A percentile compares a stretch with the other conserved stretches of the same genome.
phyloP scores from a whole-genome alignment of 2,888 invertebrate genomes.

The Caenorhabditis plicata region DNA sequence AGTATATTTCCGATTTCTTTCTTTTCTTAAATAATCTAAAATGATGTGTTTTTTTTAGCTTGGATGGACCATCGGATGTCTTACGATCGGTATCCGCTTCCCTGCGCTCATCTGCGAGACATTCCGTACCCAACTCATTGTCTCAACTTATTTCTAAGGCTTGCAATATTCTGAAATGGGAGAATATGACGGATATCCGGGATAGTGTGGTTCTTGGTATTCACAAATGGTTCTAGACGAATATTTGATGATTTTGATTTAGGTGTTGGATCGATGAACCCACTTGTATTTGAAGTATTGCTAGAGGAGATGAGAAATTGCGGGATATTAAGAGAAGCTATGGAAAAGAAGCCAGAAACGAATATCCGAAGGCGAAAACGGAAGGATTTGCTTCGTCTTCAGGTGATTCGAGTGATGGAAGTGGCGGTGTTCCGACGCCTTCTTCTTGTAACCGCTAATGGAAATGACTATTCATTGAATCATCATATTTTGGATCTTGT shows the following conservation, averaged over 20 bases:
- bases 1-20: neutral
- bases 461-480: constrained; percentile 73
- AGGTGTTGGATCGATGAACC: constrained; percentile 84
- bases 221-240: neutral
- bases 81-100: constrained; percentile 45
- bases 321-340: constrained; percentile 82
- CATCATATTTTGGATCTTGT: constrained; percentile 89
- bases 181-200: constrained; percentile 82
- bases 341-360: constrained; percentile 74
- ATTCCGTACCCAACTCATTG: constrained; percentile 25
- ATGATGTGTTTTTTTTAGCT: no score
- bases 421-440: constrained; percentile 54
- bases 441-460: constrained; percentile 74
- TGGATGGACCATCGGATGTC: constrained; percentile 39
- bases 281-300: constrained; percentile 90
- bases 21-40: neutral
- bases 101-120: constrained; percentile 26
- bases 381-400: constrained; percentile 86
- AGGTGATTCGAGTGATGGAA: constrained; percentile 87
- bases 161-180: constrained; percentile 82
- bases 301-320: constrained; percentile 86
- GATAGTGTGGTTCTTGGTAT: constrained; percentile 87
- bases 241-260: neutral
- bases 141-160: constrained; percentile 37
- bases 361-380: constrained; percentile 87